Evolutionary conservation across 2,888 invertebrate genomes (phyloP).

Genomic region (Ametastegia equiseti): DNA sequence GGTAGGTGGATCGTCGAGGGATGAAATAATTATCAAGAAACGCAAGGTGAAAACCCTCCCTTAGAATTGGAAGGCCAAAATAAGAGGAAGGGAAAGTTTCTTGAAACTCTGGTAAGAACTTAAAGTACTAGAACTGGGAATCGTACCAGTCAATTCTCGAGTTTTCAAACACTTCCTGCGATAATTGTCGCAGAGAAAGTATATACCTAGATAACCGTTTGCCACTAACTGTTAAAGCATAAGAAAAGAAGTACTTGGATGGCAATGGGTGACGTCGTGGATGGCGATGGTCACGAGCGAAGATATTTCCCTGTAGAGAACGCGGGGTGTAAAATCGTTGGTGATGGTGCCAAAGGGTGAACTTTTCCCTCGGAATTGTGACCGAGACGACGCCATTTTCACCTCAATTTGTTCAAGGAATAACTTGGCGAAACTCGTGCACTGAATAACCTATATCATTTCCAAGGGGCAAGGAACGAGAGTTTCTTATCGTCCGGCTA

Average conservation of each 20-base stretch:
- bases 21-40: too few relatives aligned
- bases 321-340: conserved; percentile 6
- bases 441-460: conserved; percentile 10
- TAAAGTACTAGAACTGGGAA: not conserved
- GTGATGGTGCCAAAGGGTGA: conserved; percentile 23
- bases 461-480: too few relatives aligned
- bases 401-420: conserved; percentile 16
- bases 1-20: too few relatives aligned
- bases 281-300: not conserved
- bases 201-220: too few relatives aligned
- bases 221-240: conserved; percentile 17
- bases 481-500: not conserved
- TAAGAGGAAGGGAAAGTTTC: not conserved
- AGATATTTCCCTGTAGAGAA: conserved; percentile 36
- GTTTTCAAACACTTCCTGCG: conserved; percentile 33
- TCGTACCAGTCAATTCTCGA: conserved; percentile 29
- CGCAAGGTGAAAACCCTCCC: not conserved
- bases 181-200: conserved; percentile 5
- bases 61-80: not conserved
- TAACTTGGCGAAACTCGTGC: conserved; percentile 23
- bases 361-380: conserved; percentile 18
- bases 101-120: conserved; percentile 6
- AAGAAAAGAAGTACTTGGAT: conserved; percentile 12
- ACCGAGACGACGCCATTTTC: conserved; percentile 10
- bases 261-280: not conserved